Evolutionary conservation across 2,888 invertebrate species (phyloP).

Genomic region (Aproaerema taeniolella): DNA sequence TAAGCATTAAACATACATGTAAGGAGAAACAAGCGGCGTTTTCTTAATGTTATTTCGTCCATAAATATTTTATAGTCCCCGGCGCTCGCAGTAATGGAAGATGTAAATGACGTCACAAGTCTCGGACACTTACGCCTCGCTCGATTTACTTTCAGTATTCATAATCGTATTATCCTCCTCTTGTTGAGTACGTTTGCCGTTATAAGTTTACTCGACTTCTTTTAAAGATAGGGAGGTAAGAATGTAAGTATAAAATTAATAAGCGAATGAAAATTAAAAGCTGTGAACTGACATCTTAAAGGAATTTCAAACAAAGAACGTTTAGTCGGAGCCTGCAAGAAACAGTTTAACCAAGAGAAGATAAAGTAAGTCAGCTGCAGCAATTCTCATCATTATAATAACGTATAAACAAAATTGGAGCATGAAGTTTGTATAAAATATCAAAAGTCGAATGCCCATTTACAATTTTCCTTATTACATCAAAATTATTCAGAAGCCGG

Average conservation of each 20-base stretch:
- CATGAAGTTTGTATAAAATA: conserved; percentile 33
- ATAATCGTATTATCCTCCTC: conserved; percentile 8
- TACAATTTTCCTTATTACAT: conserved; percentile 71
- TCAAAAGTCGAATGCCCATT: conserved; percentile 59
- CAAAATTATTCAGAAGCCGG: conserved; percentile 70
- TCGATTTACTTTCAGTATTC: conserved; percentile 12
- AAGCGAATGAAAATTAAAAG: conserved; percentile 1
- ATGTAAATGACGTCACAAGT: conserved; percentile 52
- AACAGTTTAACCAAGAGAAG: conserved; percentile 14
- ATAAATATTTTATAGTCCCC: conserved; percentile 62
- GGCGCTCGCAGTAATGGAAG: conserved; percentile 46
- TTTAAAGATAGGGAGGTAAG: neutral
- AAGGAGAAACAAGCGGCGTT: conserved; percentile 49
- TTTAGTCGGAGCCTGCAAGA: conserved; percentile 4
- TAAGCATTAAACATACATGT: conserved; percentile 67
- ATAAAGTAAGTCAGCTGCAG: conserved; percentile 24
- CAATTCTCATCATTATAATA: conserved; percentile 33
- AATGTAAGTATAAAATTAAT: neutral
- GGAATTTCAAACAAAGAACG: conserved; percentile 8
- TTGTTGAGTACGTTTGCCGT: neutral
- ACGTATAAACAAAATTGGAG: conserved; percentile 23
- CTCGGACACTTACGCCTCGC: conserved; percentile 16
- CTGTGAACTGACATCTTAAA: neutral
- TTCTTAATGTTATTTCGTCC: conserved; percentile 63
- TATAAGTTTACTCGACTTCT: neutral